Evolutionary conservation across 2,888 invertebrate species (phyloP), one percentile per base, ranked within the genome.

Genomic region (Papilio elwesi): DNA sequence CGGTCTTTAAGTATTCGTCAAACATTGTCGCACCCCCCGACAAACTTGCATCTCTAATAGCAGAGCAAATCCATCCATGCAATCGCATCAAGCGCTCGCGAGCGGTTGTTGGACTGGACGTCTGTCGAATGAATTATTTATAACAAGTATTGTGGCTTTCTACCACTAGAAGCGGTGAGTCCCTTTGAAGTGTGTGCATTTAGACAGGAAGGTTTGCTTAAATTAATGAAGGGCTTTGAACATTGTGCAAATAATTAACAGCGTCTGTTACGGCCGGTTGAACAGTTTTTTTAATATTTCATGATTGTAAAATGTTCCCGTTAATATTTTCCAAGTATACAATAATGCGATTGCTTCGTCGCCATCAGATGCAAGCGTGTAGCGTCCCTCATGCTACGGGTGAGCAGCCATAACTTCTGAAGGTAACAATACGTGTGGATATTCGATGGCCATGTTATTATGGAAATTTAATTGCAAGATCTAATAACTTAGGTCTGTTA

Each of bases 21-120:
- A 71, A 74, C 57, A 75, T 68, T 70, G 74, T 71, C 74, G 74
- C 75, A 76, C 75, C 74, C 74, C 62, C 74, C 74, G 71, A 65
- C 74, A 66, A 70, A 80, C 78, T 76, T 75, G 76, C 71, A 76
- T 74, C 76, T 76, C 79, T 83, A 84, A 84, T 82, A 81, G 80
- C 76, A 81, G 84, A 83, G 84, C 82, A 83, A 85, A 85, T 84
- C 80, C 75, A 78, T 76, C 76, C 26, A 26, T 26, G 26, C 26
- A 26, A 26, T 26, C 26, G 26, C 65, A 57, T 57, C 36, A 53
- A 76, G 67, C 68, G 62, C 68, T 72, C 47, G 10, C 52, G 15
- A 26, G 57, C 55, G 55, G 48, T 12, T 13, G 52, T 13, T 63
- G 53, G 63, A 64, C 51, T 64, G 63, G 16, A 68, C 38, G 64